Percentiles rank a stretch among this genome's conserved stretches.
phyloP scores from a whole-genome alignment of 2,888 invertebrate genomes.

The Dryobota labecula region DNA sequence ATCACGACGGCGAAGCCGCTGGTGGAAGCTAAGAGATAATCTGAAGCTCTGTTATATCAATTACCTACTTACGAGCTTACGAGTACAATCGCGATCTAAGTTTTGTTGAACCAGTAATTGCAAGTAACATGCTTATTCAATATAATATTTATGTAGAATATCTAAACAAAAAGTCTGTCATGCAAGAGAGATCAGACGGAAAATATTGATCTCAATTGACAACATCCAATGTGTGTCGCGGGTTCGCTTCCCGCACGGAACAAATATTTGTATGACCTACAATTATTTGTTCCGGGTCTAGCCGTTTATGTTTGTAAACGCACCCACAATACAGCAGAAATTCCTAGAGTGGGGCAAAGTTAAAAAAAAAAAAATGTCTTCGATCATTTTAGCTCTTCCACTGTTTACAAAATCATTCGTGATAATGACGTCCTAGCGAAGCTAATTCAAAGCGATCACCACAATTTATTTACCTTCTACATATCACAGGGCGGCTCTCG shows the following conservation, averaged over 20 bases:
- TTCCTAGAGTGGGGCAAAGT: too few species aligned
- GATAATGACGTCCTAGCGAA: constrained; percentile 35
- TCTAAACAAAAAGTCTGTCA: background rate
- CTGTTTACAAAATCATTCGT: constrained; percentile 27
- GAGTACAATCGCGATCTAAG: background rate
- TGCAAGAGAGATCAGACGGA: background rate
- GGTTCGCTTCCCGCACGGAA: too few species aligned
- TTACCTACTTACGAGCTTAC: background rate
- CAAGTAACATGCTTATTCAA: background rate
- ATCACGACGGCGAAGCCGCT: too few species aligned
- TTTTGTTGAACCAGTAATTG: background rate
- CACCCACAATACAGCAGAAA: too few species aligned
- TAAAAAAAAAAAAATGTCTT: too few species aligned
- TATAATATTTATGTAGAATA: background rate
- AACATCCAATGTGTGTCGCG: background rate
- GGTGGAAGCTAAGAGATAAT: background rate
- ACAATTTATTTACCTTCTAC: constrained; percentile 52
- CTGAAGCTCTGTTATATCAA: background rate
- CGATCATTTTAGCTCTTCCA: constrained; percentile 1
- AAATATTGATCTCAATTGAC: constrained; percentile 4
- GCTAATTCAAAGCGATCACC: constrained; percentile 40
- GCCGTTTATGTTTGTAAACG: too few species aligned
- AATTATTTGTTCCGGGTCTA: too few species aligned
- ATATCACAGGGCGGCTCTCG: constrained; percentile 70
- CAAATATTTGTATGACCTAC: too few species aligned